These are phyloP conservation scores for Clamator glandarius DNA, from an alignment of 2,797 vertebrate species.

Conservation along the genomic window DNA sequence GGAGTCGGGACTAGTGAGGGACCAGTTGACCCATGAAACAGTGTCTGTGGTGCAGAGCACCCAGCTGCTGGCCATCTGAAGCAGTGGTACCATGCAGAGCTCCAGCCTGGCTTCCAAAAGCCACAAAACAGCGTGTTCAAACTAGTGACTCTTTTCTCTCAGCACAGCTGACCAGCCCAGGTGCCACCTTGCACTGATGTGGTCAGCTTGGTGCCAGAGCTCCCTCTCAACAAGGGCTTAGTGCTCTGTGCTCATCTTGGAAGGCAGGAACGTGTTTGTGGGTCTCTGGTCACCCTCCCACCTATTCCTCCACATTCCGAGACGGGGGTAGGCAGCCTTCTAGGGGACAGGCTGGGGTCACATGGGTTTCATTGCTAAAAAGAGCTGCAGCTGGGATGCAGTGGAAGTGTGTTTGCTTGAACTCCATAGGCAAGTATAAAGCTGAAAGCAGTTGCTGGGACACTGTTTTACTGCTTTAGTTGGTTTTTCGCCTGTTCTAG, in stretches of 20 bases:
- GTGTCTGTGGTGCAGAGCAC: not conserved
- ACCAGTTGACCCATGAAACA: not conserved
- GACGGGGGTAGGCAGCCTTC: not conserved
- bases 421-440: not conserved
- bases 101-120: not conserved
- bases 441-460: not conserved
- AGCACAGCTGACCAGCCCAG: not conserved
- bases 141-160: not conserved
- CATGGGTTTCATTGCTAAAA: not conserved
- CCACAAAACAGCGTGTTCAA: rapidly evolving
- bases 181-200: not conserved
- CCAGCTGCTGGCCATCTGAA: not conserved
- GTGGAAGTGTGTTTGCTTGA: not conserved
- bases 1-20: not conserved
- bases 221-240: rapidly evolving
- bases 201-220: not conserved
- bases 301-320: not conserved
- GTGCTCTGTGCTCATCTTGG: not conserved
- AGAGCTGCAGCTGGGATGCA: not conserved
- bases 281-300: not conserved
- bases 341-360: rapidly evolving
- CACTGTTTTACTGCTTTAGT: not conserved
- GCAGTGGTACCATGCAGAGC: not conserved
- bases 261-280: not conserved
- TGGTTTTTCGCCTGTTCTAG: not conserved